These are phyloP conservation scores for Phylloscopus trochiloides DNA, from an alignment of 2,113 vertebrate species.

Conservation along the genomic window DNA sequence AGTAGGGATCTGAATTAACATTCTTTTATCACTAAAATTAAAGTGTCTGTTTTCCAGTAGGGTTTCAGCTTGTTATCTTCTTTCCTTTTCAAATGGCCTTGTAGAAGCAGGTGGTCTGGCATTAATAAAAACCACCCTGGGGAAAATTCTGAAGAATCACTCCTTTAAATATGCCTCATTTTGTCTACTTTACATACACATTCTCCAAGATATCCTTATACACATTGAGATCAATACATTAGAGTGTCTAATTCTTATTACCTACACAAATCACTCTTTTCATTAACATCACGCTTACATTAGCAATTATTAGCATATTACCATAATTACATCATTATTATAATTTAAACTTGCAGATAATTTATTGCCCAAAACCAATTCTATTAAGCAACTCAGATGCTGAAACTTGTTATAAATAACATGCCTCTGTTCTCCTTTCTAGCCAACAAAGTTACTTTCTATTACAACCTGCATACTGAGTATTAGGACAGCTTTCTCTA, in stretches of 20 bases:
- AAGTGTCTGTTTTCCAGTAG: slow-evolving; percentile 25
- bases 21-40: slow-evolving; percentile 36
- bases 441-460: not conserved
- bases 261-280: slow-evolving; percentile 55
- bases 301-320: slow-evolving; percentile 49
- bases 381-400: not conserved
- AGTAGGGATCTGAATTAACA: not conserved
- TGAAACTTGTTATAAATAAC: not conserved
- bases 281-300: slow-evolving; percentile 20
- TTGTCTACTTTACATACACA: slow-evolving; percentile 16
- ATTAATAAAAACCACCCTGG: slow-evolving; percentile 17
- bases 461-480: not conserved
- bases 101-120: not conserved
- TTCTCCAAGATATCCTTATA: not conserved
- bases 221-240: slow-evolving; percentile 15
- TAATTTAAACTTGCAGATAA: slow-evolving; percentile 23
- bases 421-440: not conserved
- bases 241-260: slow-evolving; percentile 45
- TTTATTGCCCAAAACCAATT: not conserved
- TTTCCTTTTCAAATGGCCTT: not conserved
- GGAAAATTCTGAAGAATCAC: slow-evolving; percentile 33
- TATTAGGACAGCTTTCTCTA: not conserved
- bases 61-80: slow-evolving; percentile 15
- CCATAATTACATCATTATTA: slow-evolving; percentile 31
- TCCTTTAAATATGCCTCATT: not conserved